Conservation (phyloP, 2,797 vertebrate species). For the Myiotriccus ornatus region DNA sequence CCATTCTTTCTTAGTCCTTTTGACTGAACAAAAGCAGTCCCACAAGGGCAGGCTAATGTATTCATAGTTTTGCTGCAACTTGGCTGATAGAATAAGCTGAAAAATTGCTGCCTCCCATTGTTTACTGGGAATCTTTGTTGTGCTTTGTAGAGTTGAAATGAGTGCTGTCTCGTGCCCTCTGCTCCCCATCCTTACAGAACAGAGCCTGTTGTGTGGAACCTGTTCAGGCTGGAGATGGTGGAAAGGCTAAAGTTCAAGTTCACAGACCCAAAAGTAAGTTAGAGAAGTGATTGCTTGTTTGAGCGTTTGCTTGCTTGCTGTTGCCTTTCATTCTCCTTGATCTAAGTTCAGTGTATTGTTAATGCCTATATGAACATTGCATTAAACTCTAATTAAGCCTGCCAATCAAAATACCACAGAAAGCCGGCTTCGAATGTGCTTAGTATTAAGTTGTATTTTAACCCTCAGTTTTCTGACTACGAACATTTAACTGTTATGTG, state of each 20-base stretch:
- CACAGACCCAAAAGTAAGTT: conserved; percentile 87
- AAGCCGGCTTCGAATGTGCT: not conserved
- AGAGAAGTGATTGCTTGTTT: conserved; percentile 32
- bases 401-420: conserved; percentile 45
- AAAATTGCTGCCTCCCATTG: conserved; percentile 49
- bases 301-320: not conserved
- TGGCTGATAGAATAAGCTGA: conserved; percentile 40
- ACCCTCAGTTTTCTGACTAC: conserved; percentile 39
- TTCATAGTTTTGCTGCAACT: conserved; percentile 53
- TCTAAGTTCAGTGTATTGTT: conserved; percentile 40
- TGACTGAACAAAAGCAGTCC: conserved; percentile 50
- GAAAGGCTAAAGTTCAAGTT: conserved; percentile 88
- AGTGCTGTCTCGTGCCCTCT: conserved; percentile 45
- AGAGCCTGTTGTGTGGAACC: conserved; percentile 82
- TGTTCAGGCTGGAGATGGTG: conserved; percentile 83
- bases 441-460: conserved; percentile 24
- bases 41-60: conserved; percentile 49
- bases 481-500: conserved; percentile 15
- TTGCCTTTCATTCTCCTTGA: conserved; percentile 49
- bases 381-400: conserved; percentile 71
- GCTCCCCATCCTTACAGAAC: conserved; percentile 61
- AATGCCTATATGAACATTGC: conserved; percentile 47
- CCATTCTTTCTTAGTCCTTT: conserved; percentile 12
- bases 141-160: conserved; percentile 32
- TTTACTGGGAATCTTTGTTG: conserved; percentile 49